Evolutionary conservation across 2,113 vertebrate genomes (phyloP).

Genomic region (Etheostoma spectabile): DNA sequence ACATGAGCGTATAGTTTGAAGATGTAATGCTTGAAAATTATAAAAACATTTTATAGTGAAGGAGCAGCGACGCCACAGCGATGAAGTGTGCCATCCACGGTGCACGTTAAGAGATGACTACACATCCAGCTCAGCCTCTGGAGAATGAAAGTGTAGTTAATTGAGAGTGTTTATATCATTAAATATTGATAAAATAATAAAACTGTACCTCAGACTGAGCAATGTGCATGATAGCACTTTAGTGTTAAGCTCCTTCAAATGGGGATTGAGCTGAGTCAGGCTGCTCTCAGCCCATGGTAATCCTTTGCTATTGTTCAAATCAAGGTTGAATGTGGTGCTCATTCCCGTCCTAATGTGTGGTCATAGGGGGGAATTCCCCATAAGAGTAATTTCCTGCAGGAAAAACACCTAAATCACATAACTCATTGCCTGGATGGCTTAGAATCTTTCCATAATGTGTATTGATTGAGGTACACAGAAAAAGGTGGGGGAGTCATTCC

Average conservation of each 20-base stretch:
- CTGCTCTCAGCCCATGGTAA: conserved; percentile 50
- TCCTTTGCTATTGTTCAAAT: conserved; percentile 45
- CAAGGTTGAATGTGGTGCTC: conserved; percentile 29
- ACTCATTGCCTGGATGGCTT: conserved; percentile 8
- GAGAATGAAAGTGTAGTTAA: conserved; percentile 44
- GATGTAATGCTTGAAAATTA: too few relatives aligned
- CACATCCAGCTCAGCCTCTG: conserved; percentile 34
- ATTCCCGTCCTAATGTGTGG: conserved; percentile 5
- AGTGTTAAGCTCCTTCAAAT: conserved; percentile 31
- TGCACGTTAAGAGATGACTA: too few relatives aligned
- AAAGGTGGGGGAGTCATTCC: background rate
- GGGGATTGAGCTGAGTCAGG: conserved; percentile 59
- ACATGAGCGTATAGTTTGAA: too few relatives aligned
- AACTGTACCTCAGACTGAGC: conserved; percentile 29
- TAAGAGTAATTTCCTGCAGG: background rate
- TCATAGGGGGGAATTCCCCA: background rate
- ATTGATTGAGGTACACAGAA: background rate
- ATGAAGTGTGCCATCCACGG: too few relatives aligned
- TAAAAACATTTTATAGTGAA: too few relatives aligned
- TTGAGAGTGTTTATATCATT: conserved; percentile 61
- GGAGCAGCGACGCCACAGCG: too few relatives aligned
- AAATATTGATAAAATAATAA: conserved; percentile 72
- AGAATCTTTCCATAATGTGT: background rate
- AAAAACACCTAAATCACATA: conserved; percentile 2
- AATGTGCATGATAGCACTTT: conserved; percentile 51